phyloP scores from a whole-genome alignment of 1,140 invertebrate species.

The Panagrolaimus sp. region DNA sequence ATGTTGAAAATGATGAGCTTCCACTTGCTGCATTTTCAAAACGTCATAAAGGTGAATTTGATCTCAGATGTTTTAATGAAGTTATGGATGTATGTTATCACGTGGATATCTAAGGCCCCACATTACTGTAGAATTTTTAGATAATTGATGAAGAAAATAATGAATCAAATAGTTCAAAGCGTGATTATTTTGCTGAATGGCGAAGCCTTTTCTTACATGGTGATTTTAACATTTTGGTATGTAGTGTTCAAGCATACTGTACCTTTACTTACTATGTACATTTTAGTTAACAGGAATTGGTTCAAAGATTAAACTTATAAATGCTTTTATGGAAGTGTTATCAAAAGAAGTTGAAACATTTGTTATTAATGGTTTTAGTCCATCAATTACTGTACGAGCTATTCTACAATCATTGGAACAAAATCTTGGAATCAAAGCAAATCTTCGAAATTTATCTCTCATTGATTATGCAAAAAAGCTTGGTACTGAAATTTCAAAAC shows the following conservation, averaged over 20 bases:
- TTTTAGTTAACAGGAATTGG: conserved; percentile 17
- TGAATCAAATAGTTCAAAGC: background rate
- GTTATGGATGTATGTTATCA: conserved; percentile 2
- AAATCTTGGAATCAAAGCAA: conserved; percentile 4
- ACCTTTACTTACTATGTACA: background rate
- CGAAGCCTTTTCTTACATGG: background rate
- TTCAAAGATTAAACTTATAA: conserved; percentile 18
- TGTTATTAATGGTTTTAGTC: conserved; percentile 5
- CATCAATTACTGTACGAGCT: background rate
- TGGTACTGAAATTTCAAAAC: background rate
- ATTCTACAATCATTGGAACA: conserved; percentile 13
- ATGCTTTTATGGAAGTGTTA: conserved; percentile 6
- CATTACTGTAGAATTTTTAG: no score
- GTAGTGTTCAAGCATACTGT: background rate
- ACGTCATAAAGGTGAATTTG: conserved; percentile 17
- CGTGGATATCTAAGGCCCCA: no score
- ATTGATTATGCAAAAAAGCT: conserved; percentile 10
- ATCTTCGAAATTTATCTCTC: background rate
- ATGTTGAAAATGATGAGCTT: background rate
- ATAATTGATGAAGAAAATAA: conserved; percentile 2
- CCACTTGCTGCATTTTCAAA: background rate
- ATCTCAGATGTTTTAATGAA: conserved; percentile 11
- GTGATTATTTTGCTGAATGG: conserved; percentile 15
- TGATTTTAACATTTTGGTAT: conserved; percentile 18
- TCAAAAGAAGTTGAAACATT: conserved; percentile 7